These are phyloP conservation scores for Tachypleus tridentatus DNA, from an alignment of 1,140 invertebrate genomes.

Conservation along the genomic window DNA sequence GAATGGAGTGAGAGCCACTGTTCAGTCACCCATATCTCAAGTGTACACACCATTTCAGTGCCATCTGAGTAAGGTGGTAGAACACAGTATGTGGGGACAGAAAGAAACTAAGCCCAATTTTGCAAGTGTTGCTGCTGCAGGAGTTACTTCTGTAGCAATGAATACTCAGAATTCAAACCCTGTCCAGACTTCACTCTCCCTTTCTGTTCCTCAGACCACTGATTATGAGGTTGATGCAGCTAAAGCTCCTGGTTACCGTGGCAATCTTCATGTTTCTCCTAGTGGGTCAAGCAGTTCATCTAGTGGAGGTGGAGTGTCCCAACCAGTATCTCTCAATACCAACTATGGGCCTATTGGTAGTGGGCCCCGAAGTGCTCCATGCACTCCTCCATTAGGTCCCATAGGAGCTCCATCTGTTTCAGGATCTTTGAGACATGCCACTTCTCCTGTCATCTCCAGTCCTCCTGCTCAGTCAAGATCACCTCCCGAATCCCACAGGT, in stretches of 20 bases:
- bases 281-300: conserved; percentile 24
- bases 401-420: conserved; percentile 14
- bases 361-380: conserved; percentile 24
- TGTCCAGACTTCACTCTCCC: conserved; percentile 18
- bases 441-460: conserved; percentile 13
- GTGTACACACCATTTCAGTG: conserved; percentile 72
- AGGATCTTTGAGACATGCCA: conserved; percentile 8
- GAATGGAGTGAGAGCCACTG: neutral
- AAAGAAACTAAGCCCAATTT: conserved; percentile 55
- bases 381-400: conserved; percentile 24
- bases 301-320: conserved; percentile 13
- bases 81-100: conserved; percentile 50
- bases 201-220: conserved; percentile 18
- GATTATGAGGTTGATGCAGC: conserved; percentile 51
- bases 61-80: conserved; percentile 47
- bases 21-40: conserved; percentile 21
- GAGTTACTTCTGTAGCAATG: conserved; percentile 25
- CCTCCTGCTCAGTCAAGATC: conserved; percentile 15
- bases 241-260: conserved; percentile 67
- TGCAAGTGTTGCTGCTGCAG: conserved; percentile 54
- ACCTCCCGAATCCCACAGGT: conserved; percentile 13
- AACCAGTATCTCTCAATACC: conserved; percentile 8
- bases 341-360: conserved; percentile 23
- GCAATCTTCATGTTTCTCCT: conserved; percentile 49
- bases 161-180: conserved; percentile 24